Conservation (phyloP, 2,888 invertebrate species). For the Chaetogeoica ovagalla region DNA sequence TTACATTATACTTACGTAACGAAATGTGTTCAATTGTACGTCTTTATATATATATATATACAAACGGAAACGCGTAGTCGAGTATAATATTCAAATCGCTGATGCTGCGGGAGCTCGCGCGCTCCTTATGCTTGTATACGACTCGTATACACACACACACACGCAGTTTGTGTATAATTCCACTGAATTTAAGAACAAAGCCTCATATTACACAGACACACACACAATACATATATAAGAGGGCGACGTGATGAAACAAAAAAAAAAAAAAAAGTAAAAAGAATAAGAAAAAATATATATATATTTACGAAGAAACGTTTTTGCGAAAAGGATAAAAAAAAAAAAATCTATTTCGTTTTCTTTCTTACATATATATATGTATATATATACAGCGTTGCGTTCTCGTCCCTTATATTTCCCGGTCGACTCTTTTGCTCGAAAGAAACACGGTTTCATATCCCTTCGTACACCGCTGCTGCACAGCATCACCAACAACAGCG, state of each 20-base stretch:
- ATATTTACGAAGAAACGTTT: slow-evolving; percentile 44
- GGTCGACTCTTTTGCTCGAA: slow-evolving; percentile 44
- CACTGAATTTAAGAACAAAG: slow-evolving; percentile 54
- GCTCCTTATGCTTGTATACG: too few species aligned
- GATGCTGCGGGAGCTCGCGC: neutral
- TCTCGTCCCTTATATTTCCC: neutral
- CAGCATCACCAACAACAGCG: neutral
- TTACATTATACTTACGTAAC: slow-evolving; percentile 44
- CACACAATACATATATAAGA: slow-evolving; percentile 2
- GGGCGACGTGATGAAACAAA: slow-evolving; percentile 51
- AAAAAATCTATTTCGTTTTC: slow-evolving; percentile 45
- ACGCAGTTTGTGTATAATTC: slow-evolving; percentile 40
- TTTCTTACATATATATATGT: neutral
- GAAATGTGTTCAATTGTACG: slow-evolving; percentile 2
- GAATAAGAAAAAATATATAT: slow-evolving; percentile 19
- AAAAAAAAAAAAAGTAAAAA: slow-evolving; percentile 31
- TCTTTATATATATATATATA: neutral
- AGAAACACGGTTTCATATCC: slow-evolving; percentile 52
- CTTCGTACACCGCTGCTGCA: neutral
- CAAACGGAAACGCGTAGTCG: slow-evolving; percentile 44
- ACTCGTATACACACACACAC: too few species aligned
- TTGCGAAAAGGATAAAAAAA: slow-evolving; percentile 32
- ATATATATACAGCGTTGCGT: neutral
- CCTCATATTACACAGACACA: slow-evolving; percentile 42
- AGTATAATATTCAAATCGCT: slow-evolving; percentile 36